Evolutionary conservation across 2,113 vertebrate genomes (phyloP), one percentile per base, ranked within the genome.

Genomic region (Spea multiplicata): DNA sequence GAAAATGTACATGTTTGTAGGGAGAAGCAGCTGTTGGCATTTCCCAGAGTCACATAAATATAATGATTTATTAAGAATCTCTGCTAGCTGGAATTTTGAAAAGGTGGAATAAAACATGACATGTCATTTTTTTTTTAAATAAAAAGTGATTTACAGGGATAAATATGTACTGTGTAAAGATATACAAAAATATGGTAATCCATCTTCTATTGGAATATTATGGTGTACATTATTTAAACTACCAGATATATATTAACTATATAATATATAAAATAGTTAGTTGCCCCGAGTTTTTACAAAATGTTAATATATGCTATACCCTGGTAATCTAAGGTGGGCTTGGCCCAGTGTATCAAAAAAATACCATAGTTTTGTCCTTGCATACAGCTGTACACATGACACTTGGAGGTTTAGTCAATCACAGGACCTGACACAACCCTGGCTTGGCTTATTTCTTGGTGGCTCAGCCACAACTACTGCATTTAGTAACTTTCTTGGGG

Each of bases 21-120:
- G 62, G 62, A 12, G 45, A 61, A 61, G 57, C 72, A 73, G 72
- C 55, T 73, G 71, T 62, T 73, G 72, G 61, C 72, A 73, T 73
- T 73, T 61, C 46, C 6, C 14, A 61, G 30, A 30, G 57, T 73
- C 55, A 48, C 72, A 48, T 14, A 62, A 73, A 16, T 47, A 16
- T 61, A 73, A 9, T 73, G 72, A 62, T 61, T 73, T 61, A 73
- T 62, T 48, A 45, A 17, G 61, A 48, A 48, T 48, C 5, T 46
- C 55, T 62, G 47, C 17, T 14, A 30, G 30, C 30, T 30, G 30
- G 30, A 30, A 48, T 73, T 48, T 61, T 73, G 61, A n/a, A 17
- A 44, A 62, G 44, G 57, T 73, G 13, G 55, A 13, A 48, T 47
- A 73, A 73, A 62, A 10, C 7, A 4, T 61, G 13, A 6, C n/a